phyloP scores from a whole-genome alignment of 2,888 invertebrate species.

The Rhyacophila evoluta region DNA sequence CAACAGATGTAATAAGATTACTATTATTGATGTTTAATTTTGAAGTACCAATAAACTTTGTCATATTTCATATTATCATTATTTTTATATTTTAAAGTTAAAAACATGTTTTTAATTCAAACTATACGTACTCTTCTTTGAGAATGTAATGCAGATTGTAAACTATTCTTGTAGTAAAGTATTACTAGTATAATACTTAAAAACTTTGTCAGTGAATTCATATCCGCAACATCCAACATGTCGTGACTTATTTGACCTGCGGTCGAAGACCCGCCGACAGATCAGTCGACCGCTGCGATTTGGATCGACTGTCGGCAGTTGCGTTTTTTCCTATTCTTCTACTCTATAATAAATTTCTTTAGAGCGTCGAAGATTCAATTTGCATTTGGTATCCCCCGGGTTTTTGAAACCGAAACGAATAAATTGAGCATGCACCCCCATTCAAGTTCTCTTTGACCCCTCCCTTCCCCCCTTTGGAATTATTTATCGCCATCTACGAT shows the following conservation, averaged over 20 bases:
- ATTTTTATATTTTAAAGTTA: too few species aligned
- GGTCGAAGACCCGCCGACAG: background rate
- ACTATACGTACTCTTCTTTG: too few species aligned
- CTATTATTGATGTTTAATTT: too few species aligned
- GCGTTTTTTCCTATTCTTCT: background rate
- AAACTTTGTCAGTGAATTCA: too few species aligned
- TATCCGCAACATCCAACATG: too few species aligned
- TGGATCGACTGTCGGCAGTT: background rate
- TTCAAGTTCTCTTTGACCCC: background rate
- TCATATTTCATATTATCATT: too few species aligned
- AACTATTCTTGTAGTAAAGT: too few species aligned
- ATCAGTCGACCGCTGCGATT: slow-evolving; percentile 2
- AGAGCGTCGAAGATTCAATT: slow-evolving; percentile 48
- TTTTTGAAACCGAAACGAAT: slow-evolving; percentile 34
- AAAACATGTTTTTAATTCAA: too few species aligned
- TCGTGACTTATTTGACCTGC: background rate
- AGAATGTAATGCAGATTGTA: too few species aligned
- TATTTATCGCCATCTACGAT: slow-evolving; percentile 51
- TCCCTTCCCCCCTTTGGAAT: slow-evolving; percentile 39
- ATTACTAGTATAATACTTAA: too few species aligned
- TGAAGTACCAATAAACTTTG: too few species aligned
- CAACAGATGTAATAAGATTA: too few species aligned
- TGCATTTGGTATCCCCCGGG: slow-evolving; percentile 39
- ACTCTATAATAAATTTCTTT: slow-evolving; percentile 34
- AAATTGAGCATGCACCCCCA: slow-evolving; percentile 33